Base-by-base conservation (phyloP, 2,888 invertebrate species). In the Cepaea hortensis region DNA sequence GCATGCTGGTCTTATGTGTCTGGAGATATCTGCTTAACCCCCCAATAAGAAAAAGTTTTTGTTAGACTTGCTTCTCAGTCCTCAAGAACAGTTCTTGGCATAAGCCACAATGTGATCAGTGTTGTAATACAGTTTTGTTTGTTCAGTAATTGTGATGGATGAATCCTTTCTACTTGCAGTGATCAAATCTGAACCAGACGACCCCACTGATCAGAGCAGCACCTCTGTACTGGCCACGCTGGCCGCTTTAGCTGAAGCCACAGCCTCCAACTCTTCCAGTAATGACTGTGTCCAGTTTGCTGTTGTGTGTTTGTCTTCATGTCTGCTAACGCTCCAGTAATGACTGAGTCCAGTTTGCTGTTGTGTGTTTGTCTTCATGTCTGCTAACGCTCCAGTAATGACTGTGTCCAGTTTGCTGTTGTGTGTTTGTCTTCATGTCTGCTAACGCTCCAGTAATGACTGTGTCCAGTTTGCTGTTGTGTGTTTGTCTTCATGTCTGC, bases 221-320 rank as follows among this genome's bases (percentile, higher is more conserved):
- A 94, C 94, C 11, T 94, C 94, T n/a, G 94, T 95, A 35, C 76
- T 88, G 65, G 94, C 95, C 9, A 95, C 95, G 5, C 89, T 95
- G 86, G 95, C 95, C 68, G 95, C 95, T 4, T 89, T 95, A 68
- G 95, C 95, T 15, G 95, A 95, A 88, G 94, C 94, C 18, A 94
- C 94, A 23, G 94, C 93, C 20, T 93, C 94, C 62, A 90, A 88
- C 83, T 89, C 90, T 13, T 87, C 90, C 65, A 90, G 92, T 92
- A 89, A 87, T 90, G 89, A 35, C 62, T 55, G 62, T 13, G 7
- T 55, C 15, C 23, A n/a, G 61, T 48, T 18, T 9, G 18, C 68
- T 5, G 68, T 68, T n/a, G n/a, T n/a, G n/a, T 68, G 55, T 6
- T 55, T 55, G 55, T 55, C 55, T 9, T 6, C 55, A 55, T 55